Base-by-base conservation (phyloP, 2,113 vertebrate species). In the Raja brachyura region DNA sequence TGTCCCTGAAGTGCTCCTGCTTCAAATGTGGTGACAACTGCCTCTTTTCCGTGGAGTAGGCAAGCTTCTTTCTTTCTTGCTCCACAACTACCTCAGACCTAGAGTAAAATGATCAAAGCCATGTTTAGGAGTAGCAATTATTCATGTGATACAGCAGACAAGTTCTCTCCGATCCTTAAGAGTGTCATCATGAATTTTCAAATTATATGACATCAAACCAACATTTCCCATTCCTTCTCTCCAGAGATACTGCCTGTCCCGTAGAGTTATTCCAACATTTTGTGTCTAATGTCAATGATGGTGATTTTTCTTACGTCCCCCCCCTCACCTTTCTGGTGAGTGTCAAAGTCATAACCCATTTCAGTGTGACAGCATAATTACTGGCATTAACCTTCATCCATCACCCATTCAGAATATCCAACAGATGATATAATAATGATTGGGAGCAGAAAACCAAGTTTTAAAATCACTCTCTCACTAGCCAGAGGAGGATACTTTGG, bases 1-100 rank as follows among this genome's bases (percentile, higher is more conserved):
- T 94, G 94, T 98, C 98, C 95, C 97, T 96, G 93, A 98, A 97
- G 93, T 98, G 97, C 81, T 98, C 98, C 39, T 94, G 95, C 95
- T 98, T 98, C 85, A 95, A 93, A 92, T 96, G 97, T 0, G 97
- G 94, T 93, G 99, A 98, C 94, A 97, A 93, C n/a, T 96, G 96
- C 95, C 94, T 95, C 56, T 96, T 97, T 79, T 99, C 98, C 93
- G 95, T 94, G 93, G 96, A 93, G 94, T 96, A 97, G 93, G 95
- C 93, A 86, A 97, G 94, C 8, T 94, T 93, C 93, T 95, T 93
- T 66, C 95, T 94, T 6, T 97, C 96, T 81, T 95, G 96, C 86
- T 97, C 96, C 94, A 95, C 56, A 70, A 93, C 93, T 81, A 94
- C 48, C 93, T 97, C 96, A 93, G 96, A 94, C 83, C 97, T 97